Evolutionary conservation across 2,888 invertebrate species (phyloP), one percentile per base, ranked within the genome.

Genomic region (Lobophora halterata): DNA sequence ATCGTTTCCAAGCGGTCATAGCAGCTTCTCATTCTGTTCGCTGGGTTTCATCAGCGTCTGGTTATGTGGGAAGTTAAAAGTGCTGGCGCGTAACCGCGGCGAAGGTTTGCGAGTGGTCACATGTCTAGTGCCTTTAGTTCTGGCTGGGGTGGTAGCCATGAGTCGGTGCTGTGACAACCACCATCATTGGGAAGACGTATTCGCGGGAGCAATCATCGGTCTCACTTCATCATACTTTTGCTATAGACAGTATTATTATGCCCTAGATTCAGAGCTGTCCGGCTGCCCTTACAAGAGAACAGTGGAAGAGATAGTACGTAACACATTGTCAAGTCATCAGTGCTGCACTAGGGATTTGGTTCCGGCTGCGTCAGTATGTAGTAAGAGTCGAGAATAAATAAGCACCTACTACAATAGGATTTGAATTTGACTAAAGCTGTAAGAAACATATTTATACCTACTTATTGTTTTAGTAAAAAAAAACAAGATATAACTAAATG

Each of bases 1-100:
- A 70, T 95, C 95, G 54, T 96, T 96, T 68, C 96, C 96, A 0
- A 96, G 95, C 72, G 96, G 95, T 9, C 96, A 96, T 77, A 91
- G 95, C 13, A 93, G 95, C 13, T 91, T 94, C 77, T 89, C 93
- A 1, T 96, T 95, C 78, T 90, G 92, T 32, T 91, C 93, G 32
- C 90, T 95, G 74, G 91, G 92, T 0, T 95, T 93, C 67, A 68
- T 93, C 30, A 88, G 91, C 29, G 73, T 94, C 13, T 95, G 94
- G 77, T 62, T 94, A 42, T 90, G 91, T 50, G 92, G 93, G 5
- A 92, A 92, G 64, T 66, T 95, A 24, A 88, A 91, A 39, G 88
- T 91, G 16, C 91, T 94, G 56, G 73, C 86, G 1, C 82, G 86
- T 3, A 89, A 89, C 12, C 85, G 91, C 27, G 91, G 91, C 0